phyloP scores from a whole-genome alignment of 2,888 invertebrate species.

The Unio pictorum region DNA sequence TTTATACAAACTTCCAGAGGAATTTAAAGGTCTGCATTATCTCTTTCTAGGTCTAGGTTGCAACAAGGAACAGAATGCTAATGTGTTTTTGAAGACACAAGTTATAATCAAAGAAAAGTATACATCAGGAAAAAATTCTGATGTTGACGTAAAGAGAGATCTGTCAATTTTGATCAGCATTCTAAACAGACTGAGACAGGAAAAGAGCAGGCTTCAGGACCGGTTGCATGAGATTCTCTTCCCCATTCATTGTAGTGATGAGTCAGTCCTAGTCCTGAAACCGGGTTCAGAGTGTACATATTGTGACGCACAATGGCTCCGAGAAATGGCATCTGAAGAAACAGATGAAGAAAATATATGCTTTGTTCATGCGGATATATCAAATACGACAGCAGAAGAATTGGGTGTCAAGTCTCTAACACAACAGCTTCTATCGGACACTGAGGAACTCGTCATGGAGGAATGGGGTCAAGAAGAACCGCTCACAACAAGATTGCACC shows the following conservation, averaged over 20 bases:
- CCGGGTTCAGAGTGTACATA: slow-evolving; percentile 13
- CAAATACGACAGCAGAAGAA: slow-evolving; percentile 39
- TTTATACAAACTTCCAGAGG: slow-evolving; percentile 18
- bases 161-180: slow-evolving; percentile 8
- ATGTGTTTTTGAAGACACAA: background rate
- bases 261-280: no score
- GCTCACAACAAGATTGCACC: slow-evolving; percentile 48
- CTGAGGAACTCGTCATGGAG: slow-evolving; percentile 27
- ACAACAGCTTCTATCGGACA: slow-evolving; percentile 43
- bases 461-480: slow-evolving; percentile 58
- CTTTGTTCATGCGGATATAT: slow-evolving; percentile 45
- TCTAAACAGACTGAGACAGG: slow-evolving; percentile 14
- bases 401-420: slow-evolving; percentile 52
- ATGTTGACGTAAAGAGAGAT: background rate
- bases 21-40: slow-evolving; percentile 8
- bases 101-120: slow-evolving; percentile 8
- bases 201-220: slow-evolving; percentile 4
- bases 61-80: slow-evolving; percentile 4
- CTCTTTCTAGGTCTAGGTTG: slow-evolving; percentile 19
- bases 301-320: slow-evolving; percentile 24
- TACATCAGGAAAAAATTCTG: background rate
- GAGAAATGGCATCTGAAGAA: slow-evolving; percentile 4
- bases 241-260: slow-evolving; percentile 7
- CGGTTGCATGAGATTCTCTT: slow-evolving; percentile 7
- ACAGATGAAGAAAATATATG: slow-evolving; percentile 20